phyloP scores from a whole-genome alignment of 1,140 invertebrate species.

The Elymnias hypermnestra region DNA sequence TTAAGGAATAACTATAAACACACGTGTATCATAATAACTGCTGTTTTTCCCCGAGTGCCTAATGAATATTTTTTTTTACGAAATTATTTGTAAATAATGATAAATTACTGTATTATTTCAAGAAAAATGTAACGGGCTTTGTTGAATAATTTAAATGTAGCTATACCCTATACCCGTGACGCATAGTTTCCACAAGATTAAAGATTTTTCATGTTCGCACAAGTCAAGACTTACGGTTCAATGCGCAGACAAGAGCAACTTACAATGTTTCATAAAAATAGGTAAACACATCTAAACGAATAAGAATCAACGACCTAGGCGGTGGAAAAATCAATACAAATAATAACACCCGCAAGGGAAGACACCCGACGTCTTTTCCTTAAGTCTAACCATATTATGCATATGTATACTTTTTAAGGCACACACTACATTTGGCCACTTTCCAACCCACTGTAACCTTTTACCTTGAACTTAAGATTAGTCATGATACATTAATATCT shows the following conservation, averaged over 20 bases:
- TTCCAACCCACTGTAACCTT: slow-evolving; percentile 31
- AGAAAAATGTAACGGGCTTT: no score
- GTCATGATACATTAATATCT: slow-evolving; percentile 16
- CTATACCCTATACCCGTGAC: no score
- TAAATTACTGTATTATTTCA: no score
- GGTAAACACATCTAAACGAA: slow-evolving; percentile 21
- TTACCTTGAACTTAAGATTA: slow-evolving; percentile 52
- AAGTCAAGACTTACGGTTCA: no score
- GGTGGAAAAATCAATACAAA: slow-evolving; percentile 66
- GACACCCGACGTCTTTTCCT: slow-evolving; percentile 23
- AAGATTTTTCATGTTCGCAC: no score
- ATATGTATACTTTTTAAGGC: slow-evolving; percentile 1
- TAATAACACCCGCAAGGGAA: slow-evolving; percentile 22
- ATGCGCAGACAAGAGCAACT: slow-evolving; percentile 8
- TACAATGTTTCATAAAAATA: slow-evolving; percentile 18
- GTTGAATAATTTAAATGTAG: no score
- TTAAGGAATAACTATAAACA: no score
- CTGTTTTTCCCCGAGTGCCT: no score
- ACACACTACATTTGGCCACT: slow-evolving; percentile 23
- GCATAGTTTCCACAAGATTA: no score
- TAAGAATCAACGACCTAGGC: slow-evolving; percentile 34
- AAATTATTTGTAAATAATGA: no score
- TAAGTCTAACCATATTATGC: background rate
- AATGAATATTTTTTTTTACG: no score
- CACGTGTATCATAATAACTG: no score